Base-by-base conservation (phyloP, 2,797 vertebrate genomes). In the Oreonectes daqikongensis region DNA sequence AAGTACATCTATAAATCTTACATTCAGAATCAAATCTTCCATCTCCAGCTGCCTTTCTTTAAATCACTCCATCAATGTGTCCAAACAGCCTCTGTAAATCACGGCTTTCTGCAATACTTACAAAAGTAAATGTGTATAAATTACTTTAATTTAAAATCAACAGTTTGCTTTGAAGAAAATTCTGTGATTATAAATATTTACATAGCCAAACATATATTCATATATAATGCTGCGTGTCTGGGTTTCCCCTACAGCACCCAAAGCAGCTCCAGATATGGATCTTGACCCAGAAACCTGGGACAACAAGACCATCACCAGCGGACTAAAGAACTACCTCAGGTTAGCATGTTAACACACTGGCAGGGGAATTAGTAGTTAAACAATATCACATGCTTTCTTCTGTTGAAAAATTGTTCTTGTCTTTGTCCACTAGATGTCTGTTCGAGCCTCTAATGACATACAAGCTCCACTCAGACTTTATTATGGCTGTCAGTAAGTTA, bases 321-420 rank as follows among this genome's bases (percentile, higher is more conserved):
- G 96, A 69, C 91, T 99, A 80, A 99, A 99, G 92, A 98, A 97
- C 94, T 99, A 99, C 93, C 95, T 99, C 93, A 97, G 97, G 97
- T 99, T 87, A 92, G 91, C 84, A 50, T 46, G 88, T 79, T 87
- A 32, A 32, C 32, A 3, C 3, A 32, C 32, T 6, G 3, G 52
- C 32, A 66, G 72, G 6, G 26, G 17, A 69, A 48, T 57, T 18
- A 8, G 15, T 18, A 8, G 15, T 35, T 5, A n/a, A 64, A 14
- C 48, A 28, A 32, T 50, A 24, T 8, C 3, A 24, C 17, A 14
- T 44, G 30, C 35, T 4, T 48, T 38, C 17, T 67, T 69, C 20
- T 69, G 18, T 67, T 44, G 26, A 42, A 14, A 67, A 32, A 64
- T 70, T 72, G 75, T 75, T 64, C 3, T 28, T 72, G 3, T 79